Evolutionary conservation across 1,140 invertebrate species (phyloP).

Genomic region (Acromyrmex heyeri): DNA sequence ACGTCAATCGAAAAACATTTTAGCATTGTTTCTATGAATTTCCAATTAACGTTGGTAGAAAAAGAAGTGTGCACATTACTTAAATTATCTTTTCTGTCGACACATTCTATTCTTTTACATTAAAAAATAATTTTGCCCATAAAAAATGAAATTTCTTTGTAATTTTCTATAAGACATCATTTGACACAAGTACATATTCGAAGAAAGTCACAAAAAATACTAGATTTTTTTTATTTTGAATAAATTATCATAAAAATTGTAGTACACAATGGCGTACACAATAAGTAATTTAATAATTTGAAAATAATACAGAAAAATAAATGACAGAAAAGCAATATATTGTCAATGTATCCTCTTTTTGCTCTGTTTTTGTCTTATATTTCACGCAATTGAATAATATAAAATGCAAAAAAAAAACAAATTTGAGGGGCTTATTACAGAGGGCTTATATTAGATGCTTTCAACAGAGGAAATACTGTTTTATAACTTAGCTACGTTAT

Average conservation of each 20-base stretch:
- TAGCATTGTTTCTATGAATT: slow-evolving; percentile 2
- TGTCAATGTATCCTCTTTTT: neutral
- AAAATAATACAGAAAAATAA: neutral
- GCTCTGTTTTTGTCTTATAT: neutral
- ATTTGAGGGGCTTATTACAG: neutral
- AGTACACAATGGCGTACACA: no score
- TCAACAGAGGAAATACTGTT: neutral
- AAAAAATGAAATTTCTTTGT: neutral
- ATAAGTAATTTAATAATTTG: no score
- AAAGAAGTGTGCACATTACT: neutral
- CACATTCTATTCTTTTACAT: neutral
- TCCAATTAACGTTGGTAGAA: slow-evolving; percentile 4
- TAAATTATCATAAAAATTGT: no score
- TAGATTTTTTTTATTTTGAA: no score
- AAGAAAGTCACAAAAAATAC: neutral
- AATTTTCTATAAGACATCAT: neutral
- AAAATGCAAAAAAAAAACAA: neutral
- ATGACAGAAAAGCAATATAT: neutral
- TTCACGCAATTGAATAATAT: neutral
- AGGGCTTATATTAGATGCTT: slow-evolving; percentile 17
- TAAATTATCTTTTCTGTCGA: neutral
- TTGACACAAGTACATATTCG: neutral
- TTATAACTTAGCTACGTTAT: slow-evolving; percentile 3
- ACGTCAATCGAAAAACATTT: neutral
- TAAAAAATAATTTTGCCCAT: neutral